Evolutionary conservation across 2,113 vertebrate genomes (phyloP).

Genomic region (Argyrosomus japonicus): DNA sequence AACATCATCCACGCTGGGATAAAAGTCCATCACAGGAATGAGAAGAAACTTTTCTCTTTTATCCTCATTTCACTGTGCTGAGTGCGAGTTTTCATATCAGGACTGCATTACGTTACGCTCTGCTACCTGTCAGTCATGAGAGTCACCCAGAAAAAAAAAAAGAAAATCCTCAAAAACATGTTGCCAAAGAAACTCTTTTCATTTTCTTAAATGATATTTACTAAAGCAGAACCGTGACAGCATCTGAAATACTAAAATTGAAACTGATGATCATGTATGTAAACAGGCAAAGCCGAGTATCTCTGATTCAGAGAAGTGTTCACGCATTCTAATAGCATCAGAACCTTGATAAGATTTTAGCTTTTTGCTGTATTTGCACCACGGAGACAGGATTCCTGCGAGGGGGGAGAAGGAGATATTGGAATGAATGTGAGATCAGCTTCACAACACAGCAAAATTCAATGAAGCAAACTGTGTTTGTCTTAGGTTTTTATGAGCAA

Average conservation of each 20-base stretch:
- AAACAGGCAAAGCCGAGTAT: neutral
- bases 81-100: conserved; percentile 10
- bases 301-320: neutral
- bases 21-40: conserved; percentile 1
- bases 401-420: neutral
- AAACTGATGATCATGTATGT: neutral
- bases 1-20: conserved; percentile 20
- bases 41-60: conserved; percentile 3
- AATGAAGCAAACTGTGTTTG: neutral
- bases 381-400: neutral
- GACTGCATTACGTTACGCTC: neutral
- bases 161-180: neutral
- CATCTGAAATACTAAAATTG: neutral
- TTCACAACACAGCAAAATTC: neutral
- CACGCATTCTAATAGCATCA: neutral
- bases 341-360: neutral
- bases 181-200: neutral
- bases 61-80: conserved; percentile 21
- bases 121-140: conserved; percentile 11
- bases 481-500: neutral
- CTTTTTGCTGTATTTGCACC: neutral
- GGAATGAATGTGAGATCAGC: neutral
- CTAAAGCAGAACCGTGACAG: neutral
- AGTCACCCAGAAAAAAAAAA: no score
- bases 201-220: neutral